Percentiles rank a stretch among this genome's conserved stretches.
Evolutionary conservation across 2,113 vertebrate species (phyloP).

Genomic region (Pholis gunnellus): DNA sequence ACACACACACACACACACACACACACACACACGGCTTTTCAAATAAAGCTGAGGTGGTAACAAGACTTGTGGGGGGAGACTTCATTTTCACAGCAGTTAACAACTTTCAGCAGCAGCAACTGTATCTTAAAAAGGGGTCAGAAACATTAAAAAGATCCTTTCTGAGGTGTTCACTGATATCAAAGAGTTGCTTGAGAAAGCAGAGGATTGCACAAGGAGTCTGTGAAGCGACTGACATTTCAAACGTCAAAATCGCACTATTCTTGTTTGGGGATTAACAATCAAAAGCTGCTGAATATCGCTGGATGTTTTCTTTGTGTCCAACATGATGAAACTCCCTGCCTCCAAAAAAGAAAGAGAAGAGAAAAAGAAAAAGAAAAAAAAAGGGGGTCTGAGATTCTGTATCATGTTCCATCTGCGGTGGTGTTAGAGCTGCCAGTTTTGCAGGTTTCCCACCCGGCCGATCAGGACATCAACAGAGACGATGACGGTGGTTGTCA

Average conservation of each 20-base stretch:
- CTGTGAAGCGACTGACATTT: constrained; percentile 30
- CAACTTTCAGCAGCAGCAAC: constrained; percentile 31
- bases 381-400: neutral
- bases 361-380: too few species aligned
- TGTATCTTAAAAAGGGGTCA: constrained; percentile 28
- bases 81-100: constrained; percentile 43
- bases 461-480: neutral
- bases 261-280: constrained; percentile 21
- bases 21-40: neutral
- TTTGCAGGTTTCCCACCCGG: neutral
- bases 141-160: neutral
- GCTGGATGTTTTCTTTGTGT: constrained; percentile 5
- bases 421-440: neutral
- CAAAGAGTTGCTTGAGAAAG: constrained; percentile 29
- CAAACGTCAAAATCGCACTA: constrained; percentile 18
- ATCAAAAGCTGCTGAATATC: constrained; percentile 22
- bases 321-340: neutral
- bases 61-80: constrained; percentile 17
- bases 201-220: constrained; percentile 11
- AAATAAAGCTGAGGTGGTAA: constrained; percentile 34
- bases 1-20: too few species aligned
- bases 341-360: neutral
- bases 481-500: neutral
- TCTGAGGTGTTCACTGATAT: constrained; percentile 33
- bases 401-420: neutral